Base-by-base conservation (phyloP, 1,140 invertebrate genomes). In the Drosophila nebulosa region DNA sequence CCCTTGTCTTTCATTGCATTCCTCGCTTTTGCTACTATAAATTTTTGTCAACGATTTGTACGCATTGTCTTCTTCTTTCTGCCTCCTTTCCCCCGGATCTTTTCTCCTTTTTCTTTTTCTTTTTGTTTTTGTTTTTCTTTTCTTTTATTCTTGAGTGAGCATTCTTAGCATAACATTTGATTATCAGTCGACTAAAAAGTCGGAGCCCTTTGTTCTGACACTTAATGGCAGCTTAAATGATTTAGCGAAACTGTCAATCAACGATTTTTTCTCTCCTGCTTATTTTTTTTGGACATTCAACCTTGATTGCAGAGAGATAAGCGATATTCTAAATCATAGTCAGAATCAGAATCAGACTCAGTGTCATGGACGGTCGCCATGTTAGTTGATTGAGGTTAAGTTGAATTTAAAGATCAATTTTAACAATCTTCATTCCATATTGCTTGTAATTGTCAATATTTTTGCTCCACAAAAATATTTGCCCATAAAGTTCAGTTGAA, bases 11-110 rank as follows among this genome's bases (percentile, higher is more conserved):
- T 58, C 57, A 26, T 39, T 46, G 22, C 52, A 27, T 39, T 27
- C 22, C 42, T 53, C 14, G 21, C 42, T 65, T 78, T 75, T 71
- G 86, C 86, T 89, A 90, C 86, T 81, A 90, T 89, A 89, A 81
- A 83, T 90, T 90, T 90, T 89, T 90, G 86, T 89, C 81, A 90
- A 83, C 86, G 86, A 90, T 90, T 90, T 90, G 85, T 89, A 90
- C 86, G 86, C 86, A 90, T 90, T 89, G 79, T 89, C 78, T 81
- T 66, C 26, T 64, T 50, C n/a, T 52, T 27, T 55, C 42, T n/a
- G 6, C 12, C 21, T 26, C n/a, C 50, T 24, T 4, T 14, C n/a
- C 12, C 46, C 30, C 56, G 26, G 5, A n/a, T 46, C 16, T 46
- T 46, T 46, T 46, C 26, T 55, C 18, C 26, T n/a, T 53, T 58